Evolutionary conservation across 2,888 invertebrate species (phyloP).

Genomic region (Pristionchus entomophagus): DNA sequence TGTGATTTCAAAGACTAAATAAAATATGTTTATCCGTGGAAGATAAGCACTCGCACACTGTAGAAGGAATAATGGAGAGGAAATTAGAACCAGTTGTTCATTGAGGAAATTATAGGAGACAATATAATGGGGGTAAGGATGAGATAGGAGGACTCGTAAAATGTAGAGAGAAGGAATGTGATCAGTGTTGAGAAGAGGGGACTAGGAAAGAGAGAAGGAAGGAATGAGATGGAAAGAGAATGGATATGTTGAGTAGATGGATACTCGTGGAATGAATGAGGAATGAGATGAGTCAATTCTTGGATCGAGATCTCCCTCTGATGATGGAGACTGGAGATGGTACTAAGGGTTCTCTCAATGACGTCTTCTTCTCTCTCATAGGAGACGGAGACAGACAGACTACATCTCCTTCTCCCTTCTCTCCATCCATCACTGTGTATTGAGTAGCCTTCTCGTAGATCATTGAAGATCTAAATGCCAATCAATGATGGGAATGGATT

Average conservation of each 20-base stretch:
- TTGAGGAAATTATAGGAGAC: neutral
- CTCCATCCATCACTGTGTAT: conserved; percentile 29
- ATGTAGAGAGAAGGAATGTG: conserved; percentile 6
- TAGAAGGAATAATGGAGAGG: neutral
- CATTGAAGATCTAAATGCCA: conserved; percentile 8
- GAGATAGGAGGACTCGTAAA: conserved; percentile 18
- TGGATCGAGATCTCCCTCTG: conserved; percentile 4
- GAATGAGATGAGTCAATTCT: neutral
- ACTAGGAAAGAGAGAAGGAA: neutral
- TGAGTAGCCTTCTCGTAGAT: conserved; percentile 16
- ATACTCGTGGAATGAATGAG: neutral
- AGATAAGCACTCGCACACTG: neutral
- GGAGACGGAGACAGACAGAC: neutral
- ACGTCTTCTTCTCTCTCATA: conserved; percentile 20
- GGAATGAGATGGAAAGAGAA: neutral
- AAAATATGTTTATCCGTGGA: neutral
- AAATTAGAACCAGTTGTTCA: conserved; percentile 19
- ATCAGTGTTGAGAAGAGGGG: neutral
- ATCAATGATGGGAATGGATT: neutral
- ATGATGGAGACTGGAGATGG: neutral
- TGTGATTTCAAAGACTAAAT: neutral
- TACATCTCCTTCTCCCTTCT: neutral
- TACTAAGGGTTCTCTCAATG: conserved; percentile 6
- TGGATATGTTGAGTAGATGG: neutral
- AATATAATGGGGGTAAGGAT: conserved; percentile 13